Evolutionary conservation across 2,113 vertebrate species (phyloP).

Genomic region (Eptatretus burgeri): DNA sequence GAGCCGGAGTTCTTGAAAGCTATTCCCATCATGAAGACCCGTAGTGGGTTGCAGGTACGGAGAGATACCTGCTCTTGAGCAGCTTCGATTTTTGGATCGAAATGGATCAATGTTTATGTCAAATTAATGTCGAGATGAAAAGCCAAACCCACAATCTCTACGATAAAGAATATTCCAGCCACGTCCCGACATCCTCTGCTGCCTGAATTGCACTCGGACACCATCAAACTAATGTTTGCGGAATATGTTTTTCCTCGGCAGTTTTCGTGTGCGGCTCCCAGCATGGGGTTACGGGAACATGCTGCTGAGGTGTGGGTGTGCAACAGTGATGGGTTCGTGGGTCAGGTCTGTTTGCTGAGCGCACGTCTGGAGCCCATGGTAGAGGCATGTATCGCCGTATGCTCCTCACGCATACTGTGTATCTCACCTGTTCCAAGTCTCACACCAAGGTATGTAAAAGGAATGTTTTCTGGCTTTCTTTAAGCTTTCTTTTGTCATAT

Average conservation of each 20-base stretch:
- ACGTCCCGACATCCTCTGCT: too few relatives aligned
- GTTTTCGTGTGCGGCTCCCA: constrained; percentile 94
- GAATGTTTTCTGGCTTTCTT: too few relatives aligned
- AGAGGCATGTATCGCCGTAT: constrained; percentile 85
- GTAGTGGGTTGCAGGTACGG: constrained; percentile 82
- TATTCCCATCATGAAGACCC: constrained; percentile 95
- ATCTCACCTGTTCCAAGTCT: constrained; percentile 77
- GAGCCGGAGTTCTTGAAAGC: constrained; percentile 94
- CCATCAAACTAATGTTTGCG: too few relatives aligned
- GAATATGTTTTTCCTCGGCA: constrained; percentile 13
- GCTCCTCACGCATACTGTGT: constrained; percentile 79
- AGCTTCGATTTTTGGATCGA: too few relatives aligned
- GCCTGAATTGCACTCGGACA: too few relatives aligned
- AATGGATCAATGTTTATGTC: too few relatives aligned
- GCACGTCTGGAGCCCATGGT: constrained; percentile 68
- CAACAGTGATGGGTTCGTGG: constrained; percentile 86
- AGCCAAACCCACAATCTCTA: too few relatives aligned
- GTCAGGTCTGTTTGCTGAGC: constrained; percentile 82
- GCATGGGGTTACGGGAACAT: constrained; percentile 43
- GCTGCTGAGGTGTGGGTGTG: constrained; percentile 85
- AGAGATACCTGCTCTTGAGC: too few relatives aligned
- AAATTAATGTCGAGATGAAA: too few relatives aligned
- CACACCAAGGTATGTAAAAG: constrained; percentile 13
- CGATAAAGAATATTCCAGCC: too few relatives aligned
- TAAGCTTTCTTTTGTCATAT: too few relatives aligned